Conservation (phyloP, 92 coral and sea anemone genomes). For the Actinostola sp. region DNA sequence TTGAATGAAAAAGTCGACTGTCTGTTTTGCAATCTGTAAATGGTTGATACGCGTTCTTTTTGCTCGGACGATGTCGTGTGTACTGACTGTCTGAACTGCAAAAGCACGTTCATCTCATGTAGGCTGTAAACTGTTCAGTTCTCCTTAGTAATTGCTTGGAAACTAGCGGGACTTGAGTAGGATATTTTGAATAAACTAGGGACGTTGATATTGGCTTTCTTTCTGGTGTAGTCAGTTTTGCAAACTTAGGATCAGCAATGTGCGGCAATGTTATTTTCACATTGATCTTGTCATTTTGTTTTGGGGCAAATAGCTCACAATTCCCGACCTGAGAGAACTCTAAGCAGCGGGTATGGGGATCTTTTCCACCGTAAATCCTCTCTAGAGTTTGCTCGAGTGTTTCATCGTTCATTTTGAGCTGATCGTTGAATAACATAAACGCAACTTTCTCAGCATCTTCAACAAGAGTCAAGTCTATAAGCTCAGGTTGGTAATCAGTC, state of each 20-base stretch:
- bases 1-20: no score
- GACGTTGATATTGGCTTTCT: background rate
- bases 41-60: no score
- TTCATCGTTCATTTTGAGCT: conserved; percentile 7
- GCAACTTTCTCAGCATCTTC: conserved; percentile 31
- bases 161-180: conserved; percentile 6
- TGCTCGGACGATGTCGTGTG: no score
- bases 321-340: conserved; percentile 24
- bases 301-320: conserved; percentile 4
- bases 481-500: background rate
- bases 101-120: no score
- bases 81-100: no score
- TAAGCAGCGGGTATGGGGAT: background rate
- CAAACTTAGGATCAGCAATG: background rate
- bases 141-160: background rate
- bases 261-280: background rate
- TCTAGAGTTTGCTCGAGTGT: conserved; percentile 23
- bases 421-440: background rate
- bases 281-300: no score
- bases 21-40: no score
- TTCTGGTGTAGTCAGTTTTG: background rate
- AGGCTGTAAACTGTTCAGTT: background rate
- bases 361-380: conserved; percentile 21
- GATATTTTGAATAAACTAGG: conserved; percentile 19
- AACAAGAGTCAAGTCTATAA: conserved; percentile 8